A percentile compares a stretch with the other conserved stretches of the same genome.
Evolutionary conservation across 2,797 vertebrate species (phyloP).

Genomic region (Champsocephalus gunnari): DNA sequence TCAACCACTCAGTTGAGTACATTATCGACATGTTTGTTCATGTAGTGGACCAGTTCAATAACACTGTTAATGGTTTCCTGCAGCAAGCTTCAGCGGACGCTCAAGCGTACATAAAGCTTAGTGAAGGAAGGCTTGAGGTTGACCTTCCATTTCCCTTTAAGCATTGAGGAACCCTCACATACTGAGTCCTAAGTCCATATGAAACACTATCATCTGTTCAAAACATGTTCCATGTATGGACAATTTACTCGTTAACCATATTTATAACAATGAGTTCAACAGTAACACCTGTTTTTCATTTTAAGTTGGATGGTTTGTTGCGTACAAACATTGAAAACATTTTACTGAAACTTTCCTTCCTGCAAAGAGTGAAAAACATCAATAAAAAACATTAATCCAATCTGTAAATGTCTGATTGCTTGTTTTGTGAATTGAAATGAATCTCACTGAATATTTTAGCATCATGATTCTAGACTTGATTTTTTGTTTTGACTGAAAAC

Average conservation of each 20-base stretch:
- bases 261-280: slow-evolving; percentile 68
- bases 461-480: not conserved
- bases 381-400: slow-evolving; percentile 70
- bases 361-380: slow-evolving; percentile 48
- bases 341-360: slow-evolving; percentile 49
- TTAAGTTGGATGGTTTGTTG: slow-evolving; percentile 72
- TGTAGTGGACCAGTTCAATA: slow-evolving; percentile 71
- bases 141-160: slow-evolving; percentile 83
- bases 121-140: slow-evolving; percentile 84
- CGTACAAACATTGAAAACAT: slow-evolving; percentile 53
- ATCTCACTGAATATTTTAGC: not conserved
- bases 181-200: slow-evolving; percentile 39
- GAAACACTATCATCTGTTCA: slow-evolving; percentile 69
- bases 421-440: slow-evolving; percentile 10
- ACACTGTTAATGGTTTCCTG: slow-evolving; percentile 73
- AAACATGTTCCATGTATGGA: slow-evolving; percentile 46
- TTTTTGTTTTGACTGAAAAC: not conserved
- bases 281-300: slow-evolving; percentile 64
- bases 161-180: slow-evolving; percentile 64
- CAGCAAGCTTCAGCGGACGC: slow-evolving; percentile 71
- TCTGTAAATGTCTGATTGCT: slow-evolving; percentile 25
- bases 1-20: slow-evolving; percentile 27
- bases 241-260: slow-evolving; percentile 57
- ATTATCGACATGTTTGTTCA: slow-evolving; percentile 43
- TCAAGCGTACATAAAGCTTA: slow-evolving; percentile 76